These are phyloP conservation scores for Pelecanoides urinatrix DNA, from an alignment of 2,113 vertebrate genomes.

Conservation along the genomic window DNA sequence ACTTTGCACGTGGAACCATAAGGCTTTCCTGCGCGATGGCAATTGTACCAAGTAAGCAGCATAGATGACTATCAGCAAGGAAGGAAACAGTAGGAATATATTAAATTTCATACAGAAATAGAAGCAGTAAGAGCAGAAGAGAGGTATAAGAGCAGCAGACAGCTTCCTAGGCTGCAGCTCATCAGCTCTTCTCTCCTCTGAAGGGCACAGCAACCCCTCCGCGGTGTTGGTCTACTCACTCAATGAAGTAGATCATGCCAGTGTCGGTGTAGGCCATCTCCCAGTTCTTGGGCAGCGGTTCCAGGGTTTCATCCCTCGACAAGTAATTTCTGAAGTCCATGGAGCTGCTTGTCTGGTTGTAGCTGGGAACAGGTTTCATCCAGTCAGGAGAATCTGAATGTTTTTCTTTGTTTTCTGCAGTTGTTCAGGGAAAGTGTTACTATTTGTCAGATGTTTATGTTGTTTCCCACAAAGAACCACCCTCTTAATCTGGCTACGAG, in stretches of 20 bases:
- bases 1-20: background rate
- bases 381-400: slow-evolving; percentile 85
- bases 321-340: slow-evolving; percentile 89
- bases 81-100: background rate
- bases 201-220: background rate
- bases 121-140: background rate
- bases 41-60: accelerated
- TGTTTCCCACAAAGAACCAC: slow-evolving; percentile 50
- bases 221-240: slow-evolving; percentile 79
- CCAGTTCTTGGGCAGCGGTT: slow-evolving; percentile 92
- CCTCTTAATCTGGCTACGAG: slow-evolving; percentile 31
- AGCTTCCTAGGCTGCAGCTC: background rate
- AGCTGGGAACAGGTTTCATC: slow-evolving; percentile 93
- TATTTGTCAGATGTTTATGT: slow-evolving; percentile 34
- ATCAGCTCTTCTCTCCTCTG: background rate
- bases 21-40: accelerated
- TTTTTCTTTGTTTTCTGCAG: slow-evolving; percentile 85
- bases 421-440: slow-evolving; percentile 62
- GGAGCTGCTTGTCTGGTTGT: slow-evolving; percentile 88
- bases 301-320: slow-evolving; percentile 88
- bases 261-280: slow-evolving; percentile 98
- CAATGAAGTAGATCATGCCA: slow-evolving; percentile 98
- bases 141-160: background rate
- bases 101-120: background rate
- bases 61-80: background rate